Base-by-base conservation (phyloP, 1,140 invertebrate species). In the Drosophila orena region DNA sequence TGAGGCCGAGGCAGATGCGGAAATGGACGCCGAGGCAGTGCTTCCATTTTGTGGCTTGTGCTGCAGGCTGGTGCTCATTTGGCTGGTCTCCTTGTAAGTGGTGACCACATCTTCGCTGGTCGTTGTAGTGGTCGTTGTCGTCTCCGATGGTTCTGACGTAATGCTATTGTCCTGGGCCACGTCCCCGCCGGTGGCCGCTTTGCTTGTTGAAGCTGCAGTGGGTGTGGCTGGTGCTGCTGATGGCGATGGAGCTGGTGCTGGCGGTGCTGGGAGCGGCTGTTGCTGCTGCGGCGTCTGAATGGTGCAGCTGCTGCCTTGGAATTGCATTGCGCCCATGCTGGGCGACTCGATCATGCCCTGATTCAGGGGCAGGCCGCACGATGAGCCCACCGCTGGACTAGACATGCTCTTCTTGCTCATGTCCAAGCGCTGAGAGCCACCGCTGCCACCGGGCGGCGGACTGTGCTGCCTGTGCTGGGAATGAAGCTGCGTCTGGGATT, bases 61-160 rank as follows among this genome's bases (percentile, higher is more conserved):
- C 49, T 77, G 73, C 54, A 69, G 73, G 65, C 79, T 84, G 20
- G 76, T 70, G 43, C 84, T 80, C 35, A 78, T 69, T 59, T 91
- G 83, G 65, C 90, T 91, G 43, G 89, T 76, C 70, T 92, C 91
- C 58, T 92, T 92, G 57, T 90, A 92, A 20, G 91, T 92, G 50
- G 91, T 92, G 6, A 92, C 89, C 43, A 92, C 91, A 54, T 92
- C 91, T 54, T 92, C 91, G 68, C 90, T 91, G 42, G 91, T 92
- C 58, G 91, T 92, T 52, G 91, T 92, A 37, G 91, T 92, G 35
- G 88, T 92, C 20, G 91, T 92, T 50, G 91, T 92, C 15, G 91
- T 86, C 74, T 92, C 91, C 47, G 91, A 92, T 35, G 90, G 91
- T 66, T 92, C 91, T 20, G 91, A 92, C 10, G 91, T 92, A 34